Evolutionary conservation across 2,113 vertebrate species (phyloP), one percentile per base, ranked within the genome.

Genomic region (Callithrix jacchus): DNA sequence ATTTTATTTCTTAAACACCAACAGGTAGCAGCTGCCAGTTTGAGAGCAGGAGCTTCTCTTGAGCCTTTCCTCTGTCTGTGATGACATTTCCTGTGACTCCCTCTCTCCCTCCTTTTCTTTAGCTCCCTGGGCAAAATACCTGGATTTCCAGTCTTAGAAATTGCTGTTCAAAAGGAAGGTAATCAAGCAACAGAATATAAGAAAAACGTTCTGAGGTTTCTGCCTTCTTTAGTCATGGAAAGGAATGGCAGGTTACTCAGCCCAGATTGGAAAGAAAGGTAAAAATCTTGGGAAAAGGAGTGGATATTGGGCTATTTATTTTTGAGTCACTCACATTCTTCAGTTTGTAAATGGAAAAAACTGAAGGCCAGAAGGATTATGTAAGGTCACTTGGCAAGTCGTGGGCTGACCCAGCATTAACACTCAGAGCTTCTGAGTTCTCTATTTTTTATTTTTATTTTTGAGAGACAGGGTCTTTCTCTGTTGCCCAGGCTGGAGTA

Each of bases 371-470:
- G 54, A 54, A 95, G 82, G 93, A 94, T 96, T 96, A 89, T 68
- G 54, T 97, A 95, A 98, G 96, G 96, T 97, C 92, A 71, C 45
- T 87, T 95, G 94, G 91, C 97, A 94, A 89, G 49, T 74, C 0
- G 0, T 40, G 64, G 77, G 47, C 91, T 93, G 92, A 96, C 91
- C 94, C 56, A 89, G 87, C 64, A 8, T 68, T 81, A 87, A 61
- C 47, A 58, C 74, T 66, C 42, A 40, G 87, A 95, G 42, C 83
- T 81, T 93, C 89, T 58, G 74, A 49, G 18, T 49, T 85, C 71
- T 93, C 30, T 9, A 32, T 64, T 64, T 30, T 64, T 64, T 64
- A 6, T 30, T 30, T 30, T 64, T 49, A 13, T 64, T 30, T 64
- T 32, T 64, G 30, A 64, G 61, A 64, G 61, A 64, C 61, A 6